phyloP scores from a whole-genome alignment of 1,140 invertebrate genomes.

The Drosophila littoralis region DNA sequence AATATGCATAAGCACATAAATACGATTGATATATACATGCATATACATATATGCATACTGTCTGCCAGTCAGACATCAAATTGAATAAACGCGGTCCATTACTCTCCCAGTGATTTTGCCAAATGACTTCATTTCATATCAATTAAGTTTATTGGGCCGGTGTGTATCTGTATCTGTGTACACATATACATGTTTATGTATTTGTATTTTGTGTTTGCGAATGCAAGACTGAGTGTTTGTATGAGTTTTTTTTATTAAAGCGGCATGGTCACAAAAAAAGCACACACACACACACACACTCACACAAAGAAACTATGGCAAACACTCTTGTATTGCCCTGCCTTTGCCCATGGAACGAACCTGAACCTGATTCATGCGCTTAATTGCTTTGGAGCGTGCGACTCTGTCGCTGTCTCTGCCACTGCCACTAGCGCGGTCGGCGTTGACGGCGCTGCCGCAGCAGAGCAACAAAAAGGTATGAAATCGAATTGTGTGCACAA shows the following conservation, averaged over 20 bases:
- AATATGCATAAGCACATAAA: constrained; percentile 44
- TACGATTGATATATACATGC: constrained; percentile 30
- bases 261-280: constrained; percentile 50
- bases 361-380: constrained; percentile 82
- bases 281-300: constrained; percentile 37
- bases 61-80: constrained; percentile 67
- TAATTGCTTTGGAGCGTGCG: constrained; percentile 83
- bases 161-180: constrained; percentile 24
- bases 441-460: constrained; percentile 24
- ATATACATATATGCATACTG: constrained; percentile 29
- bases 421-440: constrained; percentile 1
- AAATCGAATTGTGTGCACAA: constrained; percentile 77
- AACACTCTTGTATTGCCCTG: constrained; percentile 41
- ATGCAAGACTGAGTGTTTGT: constrained; percentile 20
- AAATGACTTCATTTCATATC: constrained; percentile 84
- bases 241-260: constrained; percentile 50
- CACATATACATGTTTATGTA: constrained; percentile 17
- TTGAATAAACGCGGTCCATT: constrained; percentile 79
- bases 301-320: constrained; percentile 18
- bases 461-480: constrained; percentile 64
- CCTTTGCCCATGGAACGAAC: constrained; percentile 63
- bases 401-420: constrained; percentile 23
- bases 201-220: constrained; percentile 11
- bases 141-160: constrained; percentile 81
- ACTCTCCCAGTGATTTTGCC: constrained; percentile 82